phyloP scores from a whole-genome alignment of 2,113 vertebrate genomes.

The Eretmochelys imbricata region DNA sequence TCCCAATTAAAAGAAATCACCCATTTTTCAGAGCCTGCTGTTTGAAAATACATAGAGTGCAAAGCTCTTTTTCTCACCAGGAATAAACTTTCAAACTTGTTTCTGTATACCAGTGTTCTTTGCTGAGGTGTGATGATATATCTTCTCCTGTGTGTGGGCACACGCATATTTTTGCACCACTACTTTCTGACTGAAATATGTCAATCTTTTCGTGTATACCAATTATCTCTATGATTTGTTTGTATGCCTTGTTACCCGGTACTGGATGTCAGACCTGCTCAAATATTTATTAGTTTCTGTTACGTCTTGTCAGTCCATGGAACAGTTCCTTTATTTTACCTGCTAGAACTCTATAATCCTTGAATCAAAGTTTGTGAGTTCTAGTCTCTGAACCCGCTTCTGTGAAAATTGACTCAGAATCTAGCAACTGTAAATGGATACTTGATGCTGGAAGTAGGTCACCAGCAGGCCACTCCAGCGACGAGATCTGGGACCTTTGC shows the following conservation, averaged over 20 bases:
- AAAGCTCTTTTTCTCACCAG: not conserved
- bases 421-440: constrained; percentile 4
- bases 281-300: not conserved
- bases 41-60: not conserved
- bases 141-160: not conserved
- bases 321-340: not conserved
- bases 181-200: not conserved
- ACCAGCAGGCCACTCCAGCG: not conserved
- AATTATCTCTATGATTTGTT: not conserved
- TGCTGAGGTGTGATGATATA: not conserved
- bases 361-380: not conserved
- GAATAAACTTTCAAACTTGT: not conserved
- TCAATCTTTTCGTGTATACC: not conserved
- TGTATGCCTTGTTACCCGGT: not conserved
- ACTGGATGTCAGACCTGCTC: not conserved
- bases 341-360: not conserved
- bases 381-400: not conserved
- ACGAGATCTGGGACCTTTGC: constrained; percentile 8
- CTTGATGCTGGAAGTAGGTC: constrained; percentile 27
- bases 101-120: not conserved
- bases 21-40: not conserved
- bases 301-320: not conserved
- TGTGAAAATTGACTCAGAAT: constrained; percentile 37
- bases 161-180: not conserved
- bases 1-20: not conserved